A percentile compares a stretch with the other conserved stretches of the same genome.
Conservation (phyloP, 1,140 invertebrate genomes). For the Geopemphigus sp. region DNA sequence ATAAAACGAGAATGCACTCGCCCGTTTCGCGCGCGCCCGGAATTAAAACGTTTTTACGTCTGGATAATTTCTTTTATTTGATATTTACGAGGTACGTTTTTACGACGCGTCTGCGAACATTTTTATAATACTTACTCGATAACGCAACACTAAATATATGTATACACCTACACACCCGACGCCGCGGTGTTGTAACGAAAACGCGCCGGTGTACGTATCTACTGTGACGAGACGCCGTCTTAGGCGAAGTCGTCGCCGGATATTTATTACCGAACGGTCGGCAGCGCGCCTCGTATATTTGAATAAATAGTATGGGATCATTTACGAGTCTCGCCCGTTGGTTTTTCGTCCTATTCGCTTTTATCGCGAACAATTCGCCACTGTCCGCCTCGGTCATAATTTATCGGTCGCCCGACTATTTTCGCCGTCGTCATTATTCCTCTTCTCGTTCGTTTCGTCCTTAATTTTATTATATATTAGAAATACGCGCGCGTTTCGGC, state of each 20-base stretch:
- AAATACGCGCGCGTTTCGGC: too few species aligned
- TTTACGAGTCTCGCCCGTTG: too few species aligned
- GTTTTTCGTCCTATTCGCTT: neutral
- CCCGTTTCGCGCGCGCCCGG: too few species aligned
- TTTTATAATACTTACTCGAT: constrained; percentile 2
- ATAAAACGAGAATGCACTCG: constrained; percentile 15
- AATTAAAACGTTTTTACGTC: constrained; percentile 8
- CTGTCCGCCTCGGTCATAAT: neutral
- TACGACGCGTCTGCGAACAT: constrained; percentile 21
- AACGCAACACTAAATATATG: neutral
- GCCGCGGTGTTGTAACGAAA: constrained; percentile 7
- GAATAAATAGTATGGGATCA: too few species aligned
- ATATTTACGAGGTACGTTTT: constrained; percentile 4
- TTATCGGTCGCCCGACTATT: neutral
- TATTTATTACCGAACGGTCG: neutral
- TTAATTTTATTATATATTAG: neutral
- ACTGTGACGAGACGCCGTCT: too few species aligned
- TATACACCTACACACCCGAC: neutral
- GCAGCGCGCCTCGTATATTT: too few species aligned
- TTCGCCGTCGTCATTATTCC: neutral
- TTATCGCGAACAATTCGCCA: constrained; percentile 12
- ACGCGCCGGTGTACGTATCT: too few species aligned
- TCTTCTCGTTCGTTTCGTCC: neutral
- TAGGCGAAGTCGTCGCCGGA: neutral
- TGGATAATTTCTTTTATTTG: constrained; percentile 33